Base-by-base conservation (phyloP, 2,113 vertebrate species). In the Barbus barbus region DNA sequence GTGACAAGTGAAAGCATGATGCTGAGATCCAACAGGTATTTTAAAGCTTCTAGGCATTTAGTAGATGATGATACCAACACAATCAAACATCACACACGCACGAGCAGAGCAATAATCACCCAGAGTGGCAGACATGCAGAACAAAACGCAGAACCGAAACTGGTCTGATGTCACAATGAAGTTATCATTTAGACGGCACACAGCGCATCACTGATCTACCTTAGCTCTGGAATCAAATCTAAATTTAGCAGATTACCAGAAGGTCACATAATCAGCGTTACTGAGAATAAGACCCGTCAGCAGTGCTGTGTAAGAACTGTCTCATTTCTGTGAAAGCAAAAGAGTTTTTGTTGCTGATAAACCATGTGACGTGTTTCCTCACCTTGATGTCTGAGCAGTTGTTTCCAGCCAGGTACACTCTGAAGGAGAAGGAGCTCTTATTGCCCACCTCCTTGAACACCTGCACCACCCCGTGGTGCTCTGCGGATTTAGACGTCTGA, bases 371-470 rank as follows among this genome's bases (percentile, higher is more conserved):
- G 41, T 74, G 9, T 9, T 16, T 20, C 12, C 78, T 6, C 20
- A 96, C 96, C 92, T 94, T 96, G 85, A 97, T 95, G 87, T 96
- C 93, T 4, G 96, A 97, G 22, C 93, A 84, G 0, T 96, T 97
- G 91, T 97, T 97, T 24, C 95, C 93, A 58, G 95, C 95, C 84
- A 97, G 82, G n/a, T 96, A 97, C 74, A 96, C 89, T 2, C 95
- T 93, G 83, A 98, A 96, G 79, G 93, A 95, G 82, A 95, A 94
- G 28, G 90, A 95, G 28, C 93, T 92, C 24, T 92, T 90, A 1
- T 77, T 76, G 0, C 93, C 91, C 0, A 95, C 28, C 24, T 92
- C 94, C 76, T 95, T 96, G 91, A 96, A 97, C 86, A 97, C 90
- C 88, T 96, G 92, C 67, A 96, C 96, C 0, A 94, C 95, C 0